Evolutionary conservation across 1,140 invertebrate species (phyloP).

Genomic region (Mylabris phalerata): DNA sequence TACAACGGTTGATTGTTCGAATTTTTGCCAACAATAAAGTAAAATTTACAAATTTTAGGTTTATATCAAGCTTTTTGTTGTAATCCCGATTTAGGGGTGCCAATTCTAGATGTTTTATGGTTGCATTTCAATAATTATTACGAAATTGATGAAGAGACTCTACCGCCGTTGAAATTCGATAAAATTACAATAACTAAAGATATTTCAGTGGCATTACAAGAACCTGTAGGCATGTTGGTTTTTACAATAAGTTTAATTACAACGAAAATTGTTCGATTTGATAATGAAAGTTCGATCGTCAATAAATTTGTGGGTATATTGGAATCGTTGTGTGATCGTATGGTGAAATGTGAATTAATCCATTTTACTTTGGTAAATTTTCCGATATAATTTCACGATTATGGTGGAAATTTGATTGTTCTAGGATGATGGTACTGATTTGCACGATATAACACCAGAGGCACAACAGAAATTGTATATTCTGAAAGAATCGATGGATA

Average conservation of each 20-base stretch:
- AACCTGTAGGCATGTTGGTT: slow-evolving; percentile 39
- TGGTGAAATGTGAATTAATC: slow-evolving; percentile 38
- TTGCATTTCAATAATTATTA: slow-evolving; percentile 46
- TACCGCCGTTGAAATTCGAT: slow-evolving; percentile 44
- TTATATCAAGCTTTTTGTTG: slow-evolving; percentile 41
- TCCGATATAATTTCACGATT: no score
- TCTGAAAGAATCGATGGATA: slow-evolving; percentile 42
- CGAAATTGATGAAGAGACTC: slow-evolving; percentile 38
- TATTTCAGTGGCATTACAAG: slow-evolving; percentile 39
- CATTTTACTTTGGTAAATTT: slow-evolving; percentile 43
- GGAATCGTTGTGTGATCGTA: slow-evolving; percentile 30
- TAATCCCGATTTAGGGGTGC: slow-evolving; percentile 44
- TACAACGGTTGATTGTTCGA: slow-evolving; percentile 45
- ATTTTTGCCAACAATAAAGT: background rate
- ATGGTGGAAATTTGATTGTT: slow-evolving; percentile 1
- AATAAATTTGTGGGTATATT: slow-evolving; percentile 26
- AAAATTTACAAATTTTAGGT: slow-evolving; percentile 34
- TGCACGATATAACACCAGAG: slow-evolving; percentile 43
- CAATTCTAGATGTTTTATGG: slow-evolving; percentile 45
- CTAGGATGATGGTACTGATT: slow-evolving; percentile 45
- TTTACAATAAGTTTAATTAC: slow-evolving; percentile 32
- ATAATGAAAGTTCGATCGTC: slow-evolving; percentile 26
- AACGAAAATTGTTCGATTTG: slow-evolving; percentile 24
- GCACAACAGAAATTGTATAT: slow-evolving; percentile 43
- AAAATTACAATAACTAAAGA: slow-evolving; percentile 43